These are phyloP conservation scores for Lepidochrysops patricia DNA, from an alignment of 2,888 invertebrate genomes.

Conservation along the genomic window DNA sequence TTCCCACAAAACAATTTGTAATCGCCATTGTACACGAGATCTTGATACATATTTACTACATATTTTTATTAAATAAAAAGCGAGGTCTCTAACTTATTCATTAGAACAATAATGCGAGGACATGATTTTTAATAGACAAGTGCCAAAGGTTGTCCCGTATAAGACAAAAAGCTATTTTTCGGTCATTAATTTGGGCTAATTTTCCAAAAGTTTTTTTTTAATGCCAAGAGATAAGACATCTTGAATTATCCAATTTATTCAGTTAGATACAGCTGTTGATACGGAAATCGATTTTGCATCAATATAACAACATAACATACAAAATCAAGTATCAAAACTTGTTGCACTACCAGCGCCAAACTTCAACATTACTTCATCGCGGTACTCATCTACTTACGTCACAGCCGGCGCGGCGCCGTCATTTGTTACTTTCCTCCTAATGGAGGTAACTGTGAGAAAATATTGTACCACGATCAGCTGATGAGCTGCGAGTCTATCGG, in stretches of 20 bases:
- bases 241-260: too few species aligned
- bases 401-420: neutral
- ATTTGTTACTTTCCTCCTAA: neutral
- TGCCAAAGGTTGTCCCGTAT: too few species aligned
- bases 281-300: neutral
- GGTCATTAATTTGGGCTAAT: too few species aligned
- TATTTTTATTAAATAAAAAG: neutral
- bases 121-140: too few species aligned
- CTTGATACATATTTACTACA: neutral
- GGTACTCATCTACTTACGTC: neutral
- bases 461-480: neutral
- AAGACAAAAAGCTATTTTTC: too few species aligned
- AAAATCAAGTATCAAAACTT: neutral
- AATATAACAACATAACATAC: too few species aligned
- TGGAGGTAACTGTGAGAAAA: neutral
- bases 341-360: neutral
- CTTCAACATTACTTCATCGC: neutral
- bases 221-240: too few species aligned
- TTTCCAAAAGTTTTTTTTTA: too few species aligned
- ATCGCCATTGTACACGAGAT: neutral
- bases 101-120: neutral
- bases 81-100: neutral
- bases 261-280: neutral
- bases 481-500: neutral
- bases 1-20: slow-evolving; percentile 3